These are phyloP conservation scores for Geophilus truncorum DNA, from an alignment of 2,888 invertebrate species.

Conservation along the genomic window DNA sequence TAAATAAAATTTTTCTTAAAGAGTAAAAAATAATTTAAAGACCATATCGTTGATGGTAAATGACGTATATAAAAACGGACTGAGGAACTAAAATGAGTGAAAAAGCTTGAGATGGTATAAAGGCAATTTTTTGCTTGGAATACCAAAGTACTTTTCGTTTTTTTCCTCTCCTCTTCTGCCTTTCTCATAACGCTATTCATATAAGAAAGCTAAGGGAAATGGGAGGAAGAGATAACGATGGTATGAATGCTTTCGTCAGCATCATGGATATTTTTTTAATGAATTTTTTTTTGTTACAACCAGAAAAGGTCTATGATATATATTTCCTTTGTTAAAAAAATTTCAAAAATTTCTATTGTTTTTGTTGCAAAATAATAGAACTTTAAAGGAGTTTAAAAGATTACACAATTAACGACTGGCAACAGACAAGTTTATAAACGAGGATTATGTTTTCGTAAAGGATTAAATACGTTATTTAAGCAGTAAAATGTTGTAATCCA, in stretches of 20 bases:
- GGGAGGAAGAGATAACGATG: background rate
- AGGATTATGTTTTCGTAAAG: background rate
- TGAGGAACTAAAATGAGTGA: background rate
- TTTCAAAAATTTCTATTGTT: no score
- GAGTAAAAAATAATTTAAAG: no score
- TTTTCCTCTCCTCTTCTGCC: background rate
- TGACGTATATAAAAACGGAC: background rate
- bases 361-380: background rate
- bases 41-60: background rate
- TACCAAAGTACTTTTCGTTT: background rate
- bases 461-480: background rate
- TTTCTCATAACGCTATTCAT: background rate
- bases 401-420: background rate
- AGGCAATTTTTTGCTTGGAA: constrained; percentile 16
- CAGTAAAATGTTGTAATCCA: background rate
- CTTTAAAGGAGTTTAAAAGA: background rate
- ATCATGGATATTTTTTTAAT: background rate
- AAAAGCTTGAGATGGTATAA: constrained; percentile 12
- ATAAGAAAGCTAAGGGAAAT: background rate
- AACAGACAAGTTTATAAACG: background rate
- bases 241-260: background rate
- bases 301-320: no score
- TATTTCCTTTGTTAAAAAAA: no score
- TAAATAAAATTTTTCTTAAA: background rate
- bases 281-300: background rate